These are phyloP conservation scores for Beroe ovata DNA, from an alignment of 37 sponge, comb jelly and placozoan species.

Conservation along the genomic window DNA sequence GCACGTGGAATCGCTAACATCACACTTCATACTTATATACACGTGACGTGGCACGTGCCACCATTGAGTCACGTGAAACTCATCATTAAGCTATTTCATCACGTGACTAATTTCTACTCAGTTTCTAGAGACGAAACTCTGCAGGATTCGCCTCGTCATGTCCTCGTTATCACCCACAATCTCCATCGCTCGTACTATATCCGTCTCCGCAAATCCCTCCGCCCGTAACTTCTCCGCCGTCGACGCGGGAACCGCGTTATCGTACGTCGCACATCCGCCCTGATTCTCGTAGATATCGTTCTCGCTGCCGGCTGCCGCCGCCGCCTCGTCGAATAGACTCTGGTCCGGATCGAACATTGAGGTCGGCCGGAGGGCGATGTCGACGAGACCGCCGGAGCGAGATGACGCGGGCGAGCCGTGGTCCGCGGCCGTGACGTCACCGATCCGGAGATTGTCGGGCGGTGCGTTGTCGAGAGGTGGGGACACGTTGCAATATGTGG, in stretches of 20 bases:
- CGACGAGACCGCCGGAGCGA: neutral
- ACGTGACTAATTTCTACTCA: conserved; percentile 42
- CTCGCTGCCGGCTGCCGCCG: neutral
- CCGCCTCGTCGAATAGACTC: neutral
- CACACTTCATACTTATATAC: no score
- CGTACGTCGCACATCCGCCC: neutral
- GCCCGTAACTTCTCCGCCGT: neutral
- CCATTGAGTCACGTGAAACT: neutral
- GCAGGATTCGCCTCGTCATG: conserved; percentile 16
- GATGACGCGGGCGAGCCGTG: neutral
- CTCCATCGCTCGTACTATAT: conserved; percentile 27
- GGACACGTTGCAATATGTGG: conserved; percentile 15
- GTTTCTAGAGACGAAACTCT: conserved; percentile 58
- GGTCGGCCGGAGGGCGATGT: conserved; percentile 62
- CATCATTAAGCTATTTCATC: neutral
- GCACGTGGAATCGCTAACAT: no score
- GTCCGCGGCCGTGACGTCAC: neutral
- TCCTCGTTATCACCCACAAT: conserved; percentile 65
- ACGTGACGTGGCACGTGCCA: neutral
- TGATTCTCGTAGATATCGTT: conserved; percentile 65
- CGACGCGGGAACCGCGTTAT: neutral
- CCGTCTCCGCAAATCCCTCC: conserved; percentile 24
- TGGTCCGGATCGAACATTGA: conserved; percentile 58
- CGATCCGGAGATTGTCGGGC: neutral
- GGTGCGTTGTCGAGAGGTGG: neutral